Conservation (phyloP, 2,888 invertebrate genomes). For the Hecatera dysodea region DNA sequence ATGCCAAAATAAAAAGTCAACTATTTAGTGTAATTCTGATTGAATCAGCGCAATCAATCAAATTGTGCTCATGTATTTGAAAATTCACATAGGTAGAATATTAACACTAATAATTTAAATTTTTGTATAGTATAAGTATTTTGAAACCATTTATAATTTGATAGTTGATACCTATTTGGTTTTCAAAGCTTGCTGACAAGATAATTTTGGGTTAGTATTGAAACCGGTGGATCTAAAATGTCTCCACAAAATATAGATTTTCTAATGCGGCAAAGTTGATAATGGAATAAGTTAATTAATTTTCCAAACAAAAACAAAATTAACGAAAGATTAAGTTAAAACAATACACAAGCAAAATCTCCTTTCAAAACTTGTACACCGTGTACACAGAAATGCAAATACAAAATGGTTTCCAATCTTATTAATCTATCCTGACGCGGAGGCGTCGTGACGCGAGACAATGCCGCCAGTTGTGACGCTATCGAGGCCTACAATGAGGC, state of each 20-base stretch:
- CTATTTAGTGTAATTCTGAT: no score
- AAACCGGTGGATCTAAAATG: no score
- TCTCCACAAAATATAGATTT: no score
- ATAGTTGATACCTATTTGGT: no score
- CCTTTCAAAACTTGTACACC: constrained; percentile 2
- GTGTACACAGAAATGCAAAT: constrained; percentile 5
- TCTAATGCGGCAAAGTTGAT: background rate
- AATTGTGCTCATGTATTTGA: no score
- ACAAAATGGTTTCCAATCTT: constrained; percentile 28
- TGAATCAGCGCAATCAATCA: no score
- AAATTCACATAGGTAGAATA: no score
- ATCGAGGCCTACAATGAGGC: constrained; percentile 37
- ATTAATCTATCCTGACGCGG: constrained; percentile 32
- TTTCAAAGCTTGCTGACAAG: background rate
- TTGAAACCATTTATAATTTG: no score
- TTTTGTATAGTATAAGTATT: no score
- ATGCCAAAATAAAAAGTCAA: no score
- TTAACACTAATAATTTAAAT: background rate
- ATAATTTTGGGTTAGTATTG: no score
- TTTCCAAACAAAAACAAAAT: background rate
- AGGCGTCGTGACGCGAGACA: constrained; percentile 19
- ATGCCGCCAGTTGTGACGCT: constrained; percentile 21
- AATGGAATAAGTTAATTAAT: background rate
- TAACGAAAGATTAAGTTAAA: background rate
- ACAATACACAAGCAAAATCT: background rate